Evolutionary conservation across 1,140 invertebrate genomes (phyloP).

Genomic region (Nephila pilipes): DNA sequence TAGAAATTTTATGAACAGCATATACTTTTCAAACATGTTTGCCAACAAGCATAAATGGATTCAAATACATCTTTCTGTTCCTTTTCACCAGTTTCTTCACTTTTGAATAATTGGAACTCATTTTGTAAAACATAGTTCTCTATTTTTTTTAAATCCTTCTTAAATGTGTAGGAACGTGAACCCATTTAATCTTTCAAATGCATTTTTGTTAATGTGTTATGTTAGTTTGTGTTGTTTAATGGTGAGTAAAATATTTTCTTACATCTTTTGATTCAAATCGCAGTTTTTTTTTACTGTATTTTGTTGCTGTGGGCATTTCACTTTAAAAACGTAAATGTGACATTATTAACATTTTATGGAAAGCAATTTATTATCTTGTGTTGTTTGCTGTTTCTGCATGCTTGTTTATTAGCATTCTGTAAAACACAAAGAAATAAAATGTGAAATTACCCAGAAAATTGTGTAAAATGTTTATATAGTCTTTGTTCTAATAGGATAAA

Average conservation of each 20-base stretch:
- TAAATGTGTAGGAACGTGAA: neutral
- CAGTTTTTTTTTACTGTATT: neutral
- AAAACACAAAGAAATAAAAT: no score
- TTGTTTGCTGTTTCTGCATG: no score
- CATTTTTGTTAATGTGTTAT: neutral
- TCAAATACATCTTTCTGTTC: neutral
- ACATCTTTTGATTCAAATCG: neutral
- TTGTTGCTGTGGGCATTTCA: no score
- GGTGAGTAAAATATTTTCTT: neutral
- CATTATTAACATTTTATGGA: no score
- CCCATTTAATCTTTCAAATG: neutral
- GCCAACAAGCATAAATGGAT: neutral
- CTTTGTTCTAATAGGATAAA: no score
- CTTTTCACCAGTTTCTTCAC: neutral
- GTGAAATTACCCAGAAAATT: no score
- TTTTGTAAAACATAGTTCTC: neutral
- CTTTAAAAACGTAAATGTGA: no score
- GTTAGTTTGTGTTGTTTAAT: neutral
- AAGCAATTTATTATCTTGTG: no score
- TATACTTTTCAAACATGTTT: neutral
- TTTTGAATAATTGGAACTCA: neutral
- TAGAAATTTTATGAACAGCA: no score
- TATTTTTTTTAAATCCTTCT: neutral
- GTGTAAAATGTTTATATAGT: no score
- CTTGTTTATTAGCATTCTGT: no score